phyloP scores from a whole-genome alignment of 1,140 invertebrate species.

The Druon quercuslanigerum region DNA sequence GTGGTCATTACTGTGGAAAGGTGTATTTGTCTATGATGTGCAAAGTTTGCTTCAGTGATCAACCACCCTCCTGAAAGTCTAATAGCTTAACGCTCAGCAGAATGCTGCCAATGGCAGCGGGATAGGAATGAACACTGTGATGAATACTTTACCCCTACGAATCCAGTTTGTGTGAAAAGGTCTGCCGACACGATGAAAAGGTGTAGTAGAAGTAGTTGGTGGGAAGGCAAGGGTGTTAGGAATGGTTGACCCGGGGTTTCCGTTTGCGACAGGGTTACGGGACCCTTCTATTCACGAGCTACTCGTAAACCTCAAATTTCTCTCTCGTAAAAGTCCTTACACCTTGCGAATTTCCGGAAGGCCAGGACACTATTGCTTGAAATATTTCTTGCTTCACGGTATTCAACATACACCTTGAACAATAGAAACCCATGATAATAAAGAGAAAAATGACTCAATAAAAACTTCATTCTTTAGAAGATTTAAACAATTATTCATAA shows the following conservation, averaged over 20 bases:
- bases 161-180: slow-evolving; percentile 25
- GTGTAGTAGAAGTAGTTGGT: slow-evolving; percentile 20
- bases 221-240: slow-evolving; percentile 33
- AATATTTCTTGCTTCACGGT: slow-evolving; percentile 32
- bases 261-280: slow-evolving; percentile 5
- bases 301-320: slow-evolving; percentile 38
- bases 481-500: not conserved
- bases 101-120: slow-evolving; percentile 61
- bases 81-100: slow-evolving; percentile 49
- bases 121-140: slow-evolving; percentile 43
- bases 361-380: not conserved
- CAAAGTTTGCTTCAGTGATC: slow-evolving; percentile 66
- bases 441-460: not conserved
- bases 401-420: slow-evolving; percentile 31
- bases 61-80: slow-evolving; percentile 63
- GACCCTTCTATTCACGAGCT: slow-evolving; percentile 31
- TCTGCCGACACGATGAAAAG: slow-evolving; percentile 15
- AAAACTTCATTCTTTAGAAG: not conserved
- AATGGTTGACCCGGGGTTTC: slow-evolving; percentile 36
- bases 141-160: slow-evolving; percentile 44
- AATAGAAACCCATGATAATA: not conserved
- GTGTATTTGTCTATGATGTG: slow-evolving; percentile 62
- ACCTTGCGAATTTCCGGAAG: slow-evolving; percentile 3
- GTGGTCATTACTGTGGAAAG: slow-evolving; percentile 12
- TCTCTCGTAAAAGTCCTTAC: slow-evolving; percentile 33